These are phyloP conservation scores for Euphonia xanthogaster DNA, from an alignment of 2,797 vertebrate genomes.

Conservation along the genomic window DNA sequence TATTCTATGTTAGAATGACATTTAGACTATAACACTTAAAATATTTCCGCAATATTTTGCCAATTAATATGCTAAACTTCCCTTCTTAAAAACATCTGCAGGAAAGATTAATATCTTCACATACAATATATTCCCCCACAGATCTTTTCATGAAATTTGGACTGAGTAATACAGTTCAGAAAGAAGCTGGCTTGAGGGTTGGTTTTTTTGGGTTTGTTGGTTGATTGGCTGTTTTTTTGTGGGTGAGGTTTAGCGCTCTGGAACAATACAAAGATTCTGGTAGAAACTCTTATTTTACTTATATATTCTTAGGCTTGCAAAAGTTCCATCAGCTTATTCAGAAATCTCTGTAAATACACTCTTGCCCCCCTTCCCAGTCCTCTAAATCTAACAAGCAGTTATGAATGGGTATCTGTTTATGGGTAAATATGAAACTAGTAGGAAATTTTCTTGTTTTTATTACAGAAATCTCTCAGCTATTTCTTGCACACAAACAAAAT, in stretches of 20 bases:
- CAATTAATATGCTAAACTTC: background rate
- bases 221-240: accelerated
- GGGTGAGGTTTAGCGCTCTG: background rate
- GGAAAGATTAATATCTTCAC: background rate
- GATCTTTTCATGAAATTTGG: background rate
- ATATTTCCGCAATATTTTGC: background rate
- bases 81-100: background rate
- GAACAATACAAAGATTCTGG: background rate
- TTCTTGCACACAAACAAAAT: background rate
- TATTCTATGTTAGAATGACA: background rate
- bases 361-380: too few species aligned
- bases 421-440: background rate
- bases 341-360: background rate
- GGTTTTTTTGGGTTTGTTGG: background rate
- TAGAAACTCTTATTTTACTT: background rate
- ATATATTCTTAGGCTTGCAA: background rate
- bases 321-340: background rate
- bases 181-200: background rate
- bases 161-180: background rate
- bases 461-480: background rate
- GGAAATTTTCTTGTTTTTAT: background rate
- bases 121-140: accelerated
- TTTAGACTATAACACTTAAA: background rate
- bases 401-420: background rate
- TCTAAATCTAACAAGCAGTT: background rate